phyloP scores from a whole-genome alignment of 2,113 vertebrate species.

The Nerophis lumbriciformis region DNA sequence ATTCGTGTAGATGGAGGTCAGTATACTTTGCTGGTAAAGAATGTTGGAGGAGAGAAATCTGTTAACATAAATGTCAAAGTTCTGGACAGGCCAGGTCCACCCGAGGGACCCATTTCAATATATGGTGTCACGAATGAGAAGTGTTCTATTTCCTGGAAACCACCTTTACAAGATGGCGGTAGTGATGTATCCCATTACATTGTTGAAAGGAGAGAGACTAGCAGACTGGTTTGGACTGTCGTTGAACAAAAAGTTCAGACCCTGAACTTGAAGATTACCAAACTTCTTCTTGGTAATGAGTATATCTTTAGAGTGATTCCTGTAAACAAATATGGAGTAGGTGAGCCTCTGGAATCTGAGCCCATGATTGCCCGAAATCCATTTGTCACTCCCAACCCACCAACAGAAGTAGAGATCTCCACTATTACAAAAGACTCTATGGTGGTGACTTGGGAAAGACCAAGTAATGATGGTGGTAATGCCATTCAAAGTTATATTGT shows the following conservation, averaged over 20 bases:
- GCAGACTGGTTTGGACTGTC: conserved; percentile 92
- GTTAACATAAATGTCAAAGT: conserved; percentile 86
- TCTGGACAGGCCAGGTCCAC: conserved; percentile 92
- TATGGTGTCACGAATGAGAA: conserved; percentile 90
- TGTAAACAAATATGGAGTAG: conserved; percentile 94
- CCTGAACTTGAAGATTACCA: conserved; percentile 88
- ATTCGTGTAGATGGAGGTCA: conserved; percentile 89
- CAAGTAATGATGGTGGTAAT: conserved; percentile 87
- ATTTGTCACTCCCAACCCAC: conserved; percentile 84
- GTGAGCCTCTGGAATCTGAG: conserved; percentile 93
- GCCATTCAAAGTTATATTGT: conserved; percentile 89
- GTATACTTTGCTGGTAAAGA: conserved; percentile 85
- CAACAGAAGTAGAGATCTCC: conserved; percentile 85
- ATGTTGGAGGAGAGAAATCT: conserved; percentile 91
- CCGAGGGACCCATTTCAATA: conserved; percentile 84
- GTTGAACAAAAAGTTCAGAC: conserved; percentile 89
- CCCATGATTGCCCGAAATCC: conserved; percentile 86
- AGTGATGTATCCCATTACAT: conserved; percentile 90
- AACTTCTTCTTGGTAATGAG: conserved; percentile 94
- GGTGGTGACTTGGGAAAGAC: conserved; percentile 95
- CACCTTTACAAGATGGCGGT: conserved; percentile 91
- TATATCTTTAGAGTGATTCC: conserved; percentile 96
- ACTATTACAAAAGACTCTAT: conserved; percentile 95
- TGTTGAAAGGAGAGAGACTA: conserved; percentile 95
- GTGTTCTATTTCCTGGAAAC: conserved; percentile 88